Conservation (phyloP, 2,113 vertebrate genomes). For the Festucalex cinctus region DNA sequence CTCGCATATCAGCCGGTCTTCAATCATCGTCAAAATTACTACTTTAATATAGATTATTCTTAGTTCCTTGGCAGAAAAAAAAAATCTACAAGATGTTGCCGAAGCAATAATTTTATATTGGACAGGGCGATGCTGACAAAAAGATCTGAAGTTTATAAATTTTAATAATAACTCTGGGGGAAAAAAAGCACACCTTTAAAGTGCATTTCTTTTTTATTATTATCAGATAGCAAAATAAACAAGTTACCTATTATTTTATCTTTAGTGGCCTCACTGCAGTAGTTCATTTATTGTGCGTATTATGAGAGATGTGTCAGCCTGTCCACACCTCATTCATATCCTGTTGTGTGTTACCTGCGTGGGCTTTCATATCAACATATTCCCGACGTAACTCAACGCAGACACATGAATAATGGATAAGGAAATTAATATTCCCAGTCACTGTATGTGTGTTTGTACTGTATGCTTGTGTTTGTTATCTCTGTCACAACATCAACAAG, state of each 20-base stretch:
- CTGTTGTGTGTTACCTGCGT: not conserved
- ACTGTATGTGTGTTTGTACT: not conserved
- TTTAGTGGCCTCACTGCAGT: not conserved
- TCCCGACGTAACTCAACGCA: not conserved
- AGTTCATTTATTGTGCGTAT: not conserved
- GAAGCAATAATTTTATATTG: no score
- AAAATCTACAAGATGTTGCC: no score
- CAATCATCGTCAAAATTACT: no score
- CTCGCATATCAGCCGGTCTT: no score
- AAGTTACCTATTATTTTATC: not conserved
- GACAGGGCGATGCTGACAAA: no score
- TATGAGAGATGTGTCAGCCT: not conserved
- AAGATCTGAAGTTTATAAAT: no score
- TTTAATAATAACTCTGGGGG: no score
- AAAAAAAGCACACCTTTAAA: no score
- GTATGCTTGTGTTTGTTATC: conserved; percentile 2
- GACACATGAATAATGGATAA: conserved; percentile 32
- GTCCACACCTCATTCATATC: not conserved
- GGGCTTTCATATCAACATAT: conserved; percentile 9
- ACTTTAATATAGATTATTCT: no score
- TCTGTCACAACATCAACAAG: conserved; percentile 18
- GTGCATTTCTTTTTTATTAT: not conserved
- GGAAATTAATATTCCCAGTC: conserved; percentile 22
- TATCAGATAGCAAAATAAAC: not conserved
- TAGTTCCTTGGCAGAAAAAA: no score